Evolutionary conservation across 2,113 vertebrate genomes (phyloP), one percentile per base, ranked within the genome.

Genomic region (Haemorhous mexicanus): DNA sequence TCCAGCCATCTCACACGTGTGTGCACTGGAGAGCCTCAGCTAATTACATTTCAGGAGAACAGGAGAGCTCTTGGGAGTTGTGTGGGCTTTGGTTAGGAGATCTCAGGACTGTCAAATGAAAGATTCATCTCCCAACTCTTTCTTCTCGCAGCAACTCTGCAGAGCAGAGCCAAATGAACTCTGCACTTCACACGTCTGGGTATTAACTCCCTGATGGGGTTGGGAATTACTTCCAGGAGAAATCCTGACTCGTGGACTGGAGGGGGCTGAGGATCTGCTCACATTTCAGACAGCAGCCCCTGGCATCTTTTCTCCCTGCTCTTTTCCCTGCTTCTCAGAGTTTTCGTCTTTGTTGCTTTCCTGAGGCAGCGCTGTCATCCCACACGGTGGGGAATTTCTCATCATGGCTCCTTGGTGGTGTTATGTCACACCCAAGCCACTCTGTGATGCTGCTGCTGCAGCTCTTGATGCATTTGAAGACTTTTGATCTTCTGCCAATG

Each of bases 161-260:
- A 52, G 49, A 55, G 64, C 12, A 3, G 63, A 95, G 91, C 93
- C 94, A 86, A 26, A 93, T 73, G 58, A 52, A 55, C 63, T 22
- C 87, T 24, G 59, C 44, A 7, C 87, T 88, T 87, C 91, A 55
- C 83, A 93, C 91, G 76, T 41, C 89, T 85, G 90, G 91, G 82
- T 47, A 87, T 94, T 85, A 69, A 59, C 78, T 92, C 1, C 0
- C 82, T 91, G 74, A 7, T 58, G 64, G n/a, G 39, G 15, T 8
- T 87, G 75, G n/a, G 70, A 93, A 94, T 95, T 35, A 46, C 64
- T 91, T 96, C 94, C 87, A 96, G 82, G 93, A 93, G 89, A 85
- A 91, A 37, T 55, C 46, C 68, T 96, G 94, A 88, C 94, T 95
- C 90, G 91, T 7, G 75, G 50, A 0, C 41, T 58, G 63, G 84